Evolutionary conservation across 2,888 invertebrate genomes (phyloP).

Genomic region (Lampropteryx suffumata): DNA sequence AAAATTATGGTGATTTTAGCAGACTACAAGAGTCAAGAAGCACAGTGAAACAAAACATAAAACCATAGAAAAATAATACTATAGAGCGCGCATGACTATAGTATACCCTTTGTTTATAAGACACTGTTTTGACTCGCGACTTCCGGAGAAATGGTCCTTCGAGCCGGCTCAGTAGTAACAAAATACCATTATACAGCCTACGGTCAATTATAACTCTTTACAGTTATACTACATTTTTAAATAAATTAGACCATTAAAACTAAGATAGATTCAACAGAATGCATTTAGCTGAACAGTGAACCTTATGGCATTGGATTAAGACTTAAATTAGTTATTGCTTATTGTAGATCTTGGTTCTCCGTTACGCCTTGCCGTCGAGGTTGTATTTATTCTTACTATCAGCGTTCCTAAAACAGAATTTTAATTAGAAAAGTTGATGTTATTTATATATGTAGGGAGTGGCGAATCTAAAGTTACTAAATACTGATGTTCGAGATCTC

Average conservation of each 20-base stretch:
- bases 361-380: constrained; percentile 69
- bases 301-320: constrained; percentile 36
- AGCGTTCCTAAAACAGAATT: constrained; percentile 66
- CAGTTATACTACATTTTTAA: not conserved
- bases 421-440: constrained; percentile 19
- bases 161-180: too few species aligned
- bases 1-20: too few species aligned
- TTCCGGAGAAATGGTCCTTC: too few species aligned
- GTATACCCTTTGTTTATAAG: too few species aligned
- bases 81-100: not conserved
- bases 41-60: not conserved
- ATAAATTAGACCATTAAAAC: constrained; percentile 24
- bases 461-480: constrained; percentile 31
- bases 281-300: constrained; percentile 32
- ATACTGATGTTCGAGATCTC: too few species aligned
- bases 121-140: too few species aligned
- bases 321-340: constrained; percentile 33
- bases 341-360: constrained; percentile 34
- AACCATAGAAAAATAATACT: not conserved
- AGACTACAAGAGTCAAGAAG: too few species aligned
- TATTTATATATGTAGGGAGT: constrained; percentile 22
- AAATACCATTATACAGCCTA: too few species aligned
- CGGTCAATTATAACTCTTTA: too few species aligned
- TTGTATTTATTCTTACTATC: constrained; percentile 72
- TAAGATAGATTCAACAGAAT: constrained; percentile 18